Base-by-base conservation (phyloP, 2,888 invertebrate species). In the Cataglyphis rosenhaueri region DNA sequence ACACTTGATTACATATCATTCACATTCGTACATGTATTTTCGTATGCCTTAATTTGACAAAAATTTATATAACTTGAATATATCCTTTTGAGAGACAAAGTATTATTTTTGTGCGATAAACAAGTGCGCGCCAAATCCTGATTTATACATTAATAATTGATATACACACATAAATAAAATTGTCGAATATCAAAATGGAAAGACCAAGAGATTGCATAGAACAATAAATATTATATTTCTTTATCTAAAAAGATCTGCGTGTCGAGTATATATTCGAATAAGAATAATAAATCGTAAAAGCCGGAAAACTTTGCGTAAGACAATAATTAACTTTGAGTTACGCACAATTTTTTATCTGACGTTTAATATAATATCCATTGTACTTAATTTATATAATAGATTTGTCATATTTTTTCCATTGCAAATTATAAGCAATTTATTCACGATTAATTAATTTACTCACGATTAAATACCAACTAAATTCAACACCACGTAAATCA, bases 41-140 rank as follows among this genome's bases (percentile, higher is more conserved):
- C 12, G 12, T 57, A 41, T 57, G 41, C 41, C 29, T 65, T 65
- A 41, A n/a, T 41, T 65, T 21, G 41, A 76, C 9, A 55, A 66
- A 73, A 41, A 29, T 76, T 66, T 41, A 66, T 65, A 65, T 55
- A 65, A 76, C 55, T 64, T 25, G 4, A 55, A 76, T 65, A 52
- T 52, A 65, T 57, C 15, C 15, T 66, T 76, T 18, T 76, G 38
- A 52, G 52, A 52, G 52, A 57, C 3, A 57, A 65, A 76, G 55
- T 65, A 76, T 76, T 9, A n/a, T 41, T 76, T 76, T 76, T 66
- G 41, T 35, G 15, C n/a, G 57, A 57, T 57, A 55, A 76, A 76
- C 5, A 57, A 57, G 66, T 55, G 57, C 29, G n/a, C 55, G 29
- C 29, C 3, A 65, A 66, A 65, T 76, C 41, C 41, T 12, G 55